These are phyloP conservation scores for Drosophila orosa DNA, from an alignment of 1,140 invertebrate genomes.

Conservation along the genomic window DNA sequence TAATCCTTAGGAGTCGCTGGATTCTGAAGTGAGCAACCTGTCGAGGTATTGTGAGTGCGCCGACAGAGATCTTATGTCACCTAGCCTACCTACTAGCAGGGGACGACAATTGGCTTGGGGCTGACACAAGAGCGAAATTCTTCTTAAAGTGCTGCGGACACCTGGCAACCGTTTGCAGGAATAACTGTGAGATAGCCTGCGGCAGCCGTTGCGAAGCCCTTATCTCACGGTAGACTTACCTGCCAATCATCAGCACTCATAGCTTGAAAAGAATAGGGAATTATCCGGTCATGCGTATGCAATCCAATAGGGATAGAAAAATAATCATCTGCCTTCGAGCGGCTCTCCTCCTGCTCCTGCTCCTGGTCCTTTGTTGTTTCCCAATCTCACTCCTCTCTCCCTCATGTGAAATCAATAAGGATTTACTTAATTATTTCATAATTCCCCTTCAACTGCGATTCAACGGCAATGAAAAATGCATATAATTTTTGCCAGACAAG, in stretches of 20 bases:
- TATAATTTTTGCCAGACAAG: not conserved
- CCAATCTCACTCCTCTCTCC: slow-evolving; percentile 2
- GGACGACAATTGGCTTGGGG: slow-evolving; percentile 11
- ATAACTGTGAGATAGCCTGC: slow-evolving; percentile 29
- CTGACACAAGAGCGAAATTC: slow-evolving; percentile 4
- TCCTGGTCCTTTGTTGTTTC: slow-evolving; percentile 27
- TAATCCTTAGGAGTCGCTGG: slow-evolving; percentile 29
- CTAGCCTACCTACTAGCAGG: slow-evolving; percentile 6
- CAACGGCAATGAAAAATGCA: slow-evolving; percentile 6
- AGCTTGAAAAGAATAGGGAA: slow-evolving; percentile 50
- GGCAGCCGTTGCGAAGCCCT: slow-evolving; percentile 28
- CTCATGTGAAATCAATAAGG: slow-evolving; percentile 34
- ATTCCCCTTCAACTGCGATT: slow-evolving; percentile 28
- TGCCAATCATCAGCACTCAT: slow-evolving; percentile 75
- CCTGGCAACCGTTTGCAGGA: slow-evolving; percentile 40
- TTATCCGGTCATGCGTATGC: slow-evolving; percentile 64
- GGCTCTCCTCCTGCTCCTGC: slow-evolving; percentile 14
- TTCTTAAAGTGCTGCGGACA: slow-evolving; percentile 2
- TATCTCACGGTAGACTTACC: slow-evolving; percentile 59
- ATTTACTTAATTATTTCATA: slow-evolving; percentile 51
- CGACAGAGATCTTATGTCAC: slow-evolving; percentile 18
- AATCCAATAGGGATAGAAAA: slow-evolving; percentile 70
- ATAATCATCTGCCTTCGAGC: slow-evolving; percentile 58
- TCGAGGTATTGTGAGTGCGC: slow-evolving; percentile 13
- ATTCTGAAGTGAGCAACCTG: slow-evolving; percentile 41